A percentile compares a stretch with the other conserved stretches of the same genome.
These are phyloP conservation scores for Yponomeuta sedellus DNA, from an alignment of 2,888 invertebrate genomes.

Conservation along the genomic window DNA sequence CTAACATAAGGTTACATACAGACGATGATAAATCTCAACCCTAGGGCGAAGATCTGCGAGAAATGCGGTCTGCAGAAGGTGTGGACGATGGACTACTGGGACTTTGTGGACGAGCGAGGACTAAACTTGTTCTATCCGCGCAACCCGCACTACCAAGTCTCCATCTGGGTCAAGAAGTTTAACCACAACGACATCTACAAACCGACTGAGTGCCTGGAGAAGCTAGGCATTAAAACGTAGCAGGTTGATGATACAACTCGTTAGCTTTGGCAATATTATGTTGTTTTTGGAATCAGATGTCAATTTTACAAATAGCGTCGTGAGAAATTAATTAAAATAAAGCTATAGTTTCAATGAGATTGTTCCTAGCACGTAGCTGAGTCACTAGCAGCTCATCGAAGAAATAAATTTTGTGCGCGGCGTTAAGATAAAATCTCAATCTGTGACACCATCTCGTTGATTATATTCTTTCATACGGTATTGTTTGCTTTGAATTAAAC, in stretches of 20 bases:
- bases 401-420: too few species aligned
- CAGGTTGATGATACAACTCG: not conserved
- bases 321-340: not conserved
- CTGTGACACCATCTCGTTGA: too few species aligned
- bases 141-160: slow-evolving; percentile 61
- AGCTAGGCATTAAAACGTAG: not conserved
- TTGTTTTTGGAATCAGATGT: not conserved
- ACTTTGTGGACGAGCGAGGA: slow-evolving; percentile 63
- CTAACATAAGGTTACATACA: too few species aligned
- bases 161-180: slow-evolving; percentile 52
- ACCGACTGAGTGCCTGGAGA: not conserved
- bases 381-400: too few species aligned
- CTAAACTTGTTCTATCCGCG: slow-evolving; percentile 69
- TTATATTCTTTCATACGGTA: too few species aligned
- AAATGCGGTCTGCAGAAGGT: slow-evolving; percentile 63
- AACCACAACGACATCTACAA: slow-evolving; percentile 9
- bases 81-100: slow-evolving; percentile 68
- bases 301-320: not conserved
- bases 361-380: not conserved
- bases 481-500: not conserved
- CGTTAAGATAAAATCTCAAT: too few species aligned
- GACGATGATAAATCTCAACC: not conserved
- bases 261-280: not conserved
- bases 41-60: slow-evolving; percentile 66
- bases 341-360: not conserved